These are phyloP conservation scores for Yasuhikotakia modesta DNA, from an alignment of 2,797 vertebrate species.

Conservation along the genomic window DNA sequence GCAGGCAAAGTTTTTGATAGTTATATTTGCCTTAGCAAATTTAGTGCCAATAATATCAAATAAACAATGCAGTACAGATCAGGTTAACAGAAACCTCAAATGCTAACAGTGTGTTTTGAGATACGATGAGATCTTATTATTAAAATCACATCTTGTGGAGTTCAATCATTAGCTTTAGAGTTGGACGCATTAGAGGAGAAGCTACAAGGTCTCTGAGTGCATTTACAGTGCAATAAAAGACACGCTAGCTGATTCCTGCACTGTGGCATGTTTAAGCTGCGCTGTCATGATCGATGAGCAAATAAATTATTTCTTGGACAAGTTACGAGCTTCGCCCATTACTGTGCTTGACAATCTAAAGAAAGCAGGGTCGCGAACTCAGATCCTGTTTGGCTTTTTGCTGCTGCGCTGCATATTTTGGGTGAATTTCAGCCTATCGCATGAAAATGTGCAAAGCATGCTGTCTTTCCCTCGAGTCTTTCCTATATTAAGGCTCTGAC, in stretches of 20 bases:
- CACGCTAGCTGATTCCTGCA: constrained; percentile 25
- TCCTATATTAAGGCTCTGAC: constrained; percentile 53
- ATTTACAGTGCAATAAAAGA: constrained; percentile 8
- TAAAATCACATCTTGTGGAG: neutral
- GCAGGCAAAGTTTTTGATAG: too few relatives aligned
- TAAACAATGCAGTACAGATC: neutral
- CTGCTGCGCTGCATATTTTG: constrained; percentile 24
- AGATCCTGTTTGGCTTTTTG: constrained; percentile 10
- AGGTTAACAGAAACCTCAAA: neutral
- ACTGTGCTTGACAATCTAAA: constrained; percentile 21
- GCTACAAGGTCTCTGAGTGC: constrained; percentile 1
- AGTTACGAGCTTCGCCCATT: constrained; percentile 44
- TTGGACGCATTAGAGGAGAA: neutral
- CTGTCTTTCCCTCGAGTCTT: constrained; percentile 42
- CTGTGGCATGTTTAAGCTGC: constrained; percentile 25
- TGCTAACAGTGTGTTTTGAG: neutral
- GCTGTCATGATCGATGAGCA: constrained; percentile 42
- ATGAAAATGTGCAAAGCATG: constrained; percentile 49
- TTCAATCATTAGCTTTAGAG: neutral
- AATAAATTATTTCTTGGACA: constrained; percentile 47
- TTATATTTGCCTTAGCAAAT: neutral
- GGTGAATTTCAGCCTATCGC: constrained; percentile 35
- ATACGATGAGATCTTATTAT: neutral
- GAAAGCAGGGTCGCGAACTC: constrained; percentile 37
- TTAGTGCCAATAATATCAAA: neutral